A percentile compares a stretch with the other conserved stretches of the same genome.
phyloP scores from a whole-genome alignment of 2,888 invertebrate species.

The Pinctada fucata region DNA sequence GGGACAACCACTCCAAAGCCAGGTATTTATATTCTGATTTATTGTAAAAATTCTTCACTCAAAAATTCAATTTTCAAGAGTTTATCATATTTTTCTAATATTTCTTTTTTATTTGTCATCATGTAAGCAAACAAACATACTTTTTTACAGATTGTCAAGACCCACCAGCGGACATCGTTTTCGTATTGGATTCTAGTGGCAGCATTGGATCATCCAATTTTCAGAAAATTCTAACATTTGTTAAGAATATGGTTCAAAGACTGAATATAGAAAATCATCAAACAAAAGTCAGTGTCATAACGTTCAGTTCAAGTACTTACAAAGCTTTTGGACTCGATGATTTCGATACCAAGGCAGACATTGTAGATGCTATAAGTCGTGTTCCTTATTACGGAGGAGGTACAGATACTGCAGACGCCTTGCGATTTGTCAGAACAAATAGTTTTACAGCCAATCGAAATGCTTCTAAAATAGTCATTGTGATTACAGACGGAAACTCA shows the following conservation, averaged over 20 bases:
- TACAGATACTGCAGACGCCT: conserved; percentile 12
- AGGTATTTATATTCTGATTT: too few species aligned
- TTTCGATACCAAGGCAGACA: not conserved
- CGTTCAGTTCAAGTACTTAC: conserved; percentile 2
- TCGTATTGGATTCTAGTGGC: conserved; percentile 15
- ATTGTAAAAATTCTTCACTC: too few species aligned
- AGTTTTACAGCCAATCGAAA: conserved; percentile 10
- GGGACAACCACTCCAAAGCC: not conserved
- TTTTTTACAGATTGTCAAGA: conserved; percentile 1
- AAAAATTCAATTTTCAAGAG: too few species aligned
- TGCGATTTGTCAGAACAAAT: conserved; percentile 13
- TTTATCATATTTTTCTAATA: too few species aligned
- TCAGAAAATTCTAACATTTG: conserved; percentile 2
- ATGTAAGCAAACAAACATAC: not conserved
- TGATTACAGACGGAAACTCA: conserved; percentile 23
- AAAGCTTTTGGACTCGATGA: conserved; percentile 13
- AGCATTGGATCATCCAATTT: conserved; percentile 13
- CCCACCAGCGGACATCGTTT: conserved; percentile 11
- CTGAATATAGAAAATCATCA: not conserved
- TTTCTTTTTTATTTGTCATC: too few species aligned
- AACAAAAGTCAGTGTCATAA: not conserved
- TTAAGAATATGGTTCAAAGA: not conserved
- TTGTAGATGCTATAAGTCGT: conserved; percentile 3
- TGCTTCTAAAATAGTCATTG: conserved; percentile 9
- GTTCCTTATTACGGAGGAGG: conserved; percentile 14